Evolutionary conservation across 2,113 vertebrate genomes (phyloP), one percentile per base, ranked within the genome.

Genomic region (Bolborhynchus lineola): DNA sequence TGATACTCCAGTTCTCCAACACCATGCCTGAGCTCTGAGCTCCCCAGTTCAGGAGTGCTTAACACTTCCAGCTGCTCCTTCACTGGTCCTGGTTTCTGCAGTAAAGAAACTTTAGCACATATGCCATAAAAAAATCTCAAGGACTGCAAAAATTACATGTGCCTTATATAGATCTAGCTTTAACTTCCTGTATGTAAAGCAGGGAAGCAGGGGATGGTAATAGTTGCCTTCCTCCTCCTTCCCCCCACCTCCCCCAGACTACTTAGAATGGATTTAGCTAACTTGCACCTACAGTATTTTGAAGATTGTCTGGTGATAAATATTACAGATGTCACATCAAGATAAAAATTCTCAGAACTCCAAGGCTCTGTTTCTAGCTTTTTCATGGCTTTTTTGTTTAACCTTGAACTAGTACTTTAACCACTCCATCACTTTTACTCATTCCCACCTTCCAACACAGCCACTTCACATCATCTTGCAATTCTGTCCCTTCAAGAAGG

Each of bases 201-300:
- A 0, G 10, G 4, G 6, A 91, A 86, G 33, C 0, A 1, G 9
- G 4, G 5, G 4, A 49, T 60, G 29, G 33, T 70, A 91, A 41
- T 37, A 16, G 49, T 72, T 71, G 8, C 14, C 11, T 50, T 41
- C 47, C 29, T 57, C 42, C 49, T 47, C 6, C 9, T 53, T 26
- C 13, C 13, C 12, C 39, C 7, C 35, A 37, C 35, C 24, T 26
- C 15, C 35, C 16, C 55, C 29, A 5, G 44, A 44, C 63, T 64
- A 16, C 25, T 72, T 67, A 33, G 26, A 76, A 47, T 13, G 3
- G 20, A 31, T 72, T 82, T 83, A 69, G 33, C 31, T 69, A 57
- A 44, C 49, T 50, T 28, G 20, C n/a, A 49, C 31, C 42, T 59
- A 18, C 60, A 57, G 25, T 52, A 64, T 63, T 91, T 75, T 59